Evolutionary conservation across 2,797 vertebrate genomes (phyloP).

Genomic region (Peromyscus attwateri): DNA sequence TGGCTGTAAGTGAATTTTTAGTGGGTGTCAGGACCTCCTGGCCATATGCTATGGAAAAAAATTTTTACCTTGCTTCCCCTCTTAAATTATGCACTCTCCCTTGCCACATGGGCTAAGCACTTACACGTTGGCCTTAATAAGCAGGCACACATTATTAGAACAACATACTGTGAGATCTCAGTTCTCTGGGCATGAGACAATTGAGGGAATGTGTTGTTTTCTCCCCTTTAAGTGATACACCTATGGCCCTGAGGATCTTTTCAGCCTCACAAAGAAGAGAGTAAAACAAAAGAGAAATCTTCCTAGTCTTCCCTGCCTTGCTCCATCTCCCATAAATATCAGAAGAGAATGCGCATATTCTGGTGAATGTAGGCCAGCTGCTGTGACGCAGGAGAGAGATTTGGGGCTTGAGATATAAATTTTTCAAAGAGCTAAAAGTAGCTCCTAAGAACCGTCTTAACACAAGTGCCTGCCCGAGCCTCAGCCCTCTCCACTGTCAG

Average conservation of each 20-base stretch:
- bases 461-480: neutral
- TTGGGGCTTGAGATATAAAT: slow-evolving; percentile 75
- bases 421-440: slow-evolving; percentile 84
- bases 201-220: slow-evolving; percentile 20
- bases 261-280: slow-evolving; percentile 21
- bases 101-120: slow-evolving; percentile 54
- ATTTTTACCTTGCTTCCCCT: slow-evolving; percentile 35
- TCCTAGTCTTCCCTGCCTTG: slow-evolving; percentile 39
- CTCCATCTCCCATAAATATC: slow-evolving; percentile 63
- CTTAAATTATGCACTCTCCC: slow-evolving; percentile 67
- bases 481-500: neutral
- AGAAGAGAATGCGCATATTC: slow-evolving; percentile 62
- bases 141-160: slow-evolving; percentile 73
- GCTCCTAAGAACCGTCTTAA: slow-evolving; percentile 71
- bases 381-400: slow-evolving; percentile 72
- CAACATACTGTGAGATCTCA: neutral
- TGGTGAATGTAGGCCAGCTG: slow-evolving; percentile 81
- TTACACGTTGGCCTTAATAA: slow-evolving; percentile 64
- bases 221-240: slow-evolving; percentile 72
- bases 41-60: neutral
- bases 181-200: slow-evolving; percentile 18
- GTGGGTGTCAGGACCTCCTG: slow-evolving; percentile 3
- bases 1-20: slow-evolving; percentile 52
- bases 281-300: neutral
- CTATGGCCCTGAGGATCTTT: slow-evolving; percentile 10